phyloP scores from a whole-genome alignment of 1,140 invertebrate genomes.

The Eupristina koningsbergeri region DNA sequence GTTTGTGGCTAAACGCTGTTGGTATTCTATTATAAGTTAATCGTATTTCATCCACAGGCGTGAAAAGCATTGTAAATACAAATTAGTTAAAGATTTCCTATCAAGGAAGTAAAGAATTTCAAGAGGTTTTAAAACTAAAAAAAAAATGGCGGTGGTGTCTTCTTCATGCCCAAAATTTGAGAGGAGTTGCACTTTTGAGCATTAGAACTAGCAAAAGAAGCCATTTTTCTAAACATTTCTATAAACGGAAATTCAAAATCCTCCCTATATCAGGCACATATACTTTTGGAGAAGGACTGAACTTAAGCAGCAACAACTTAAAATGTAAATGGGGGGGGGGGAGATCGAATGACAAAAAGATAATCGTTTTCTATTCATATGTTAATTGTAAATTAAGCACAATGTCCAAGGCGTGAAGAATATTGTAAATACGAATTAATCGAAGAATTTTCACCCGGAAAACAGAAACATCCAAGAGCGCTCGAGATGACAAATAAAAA shows the following conservation, averaged over 20 bases:
- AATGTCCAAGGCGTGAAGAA: slow-evolving; percentile 62
- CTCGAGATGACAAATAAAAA: background rate
- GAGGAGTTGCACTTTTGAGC: background rate
- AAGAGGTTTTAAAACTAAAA: slow-evolving; percentile 53
- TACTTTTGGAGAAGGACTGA: slow-evolving; percentile 37
- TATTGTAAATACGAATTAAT: slow-evolving; percentile 69
- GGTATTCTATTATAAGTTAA: slow-evolving; percentile 52
- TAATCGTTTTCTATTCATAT: slow-evolving; percentile 10
- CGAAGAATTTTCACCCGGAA: slow-evolving; percentile 56
- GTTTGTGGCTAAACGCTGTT: background rate
- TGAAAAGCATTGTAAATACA: slow-evolving; percentile 70
- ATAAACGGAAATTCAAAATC: slow-evolving; percentile 64
- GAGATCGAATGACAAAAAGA: background rate
- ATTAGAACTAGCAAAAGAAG: slow-evolving; percentile 7
- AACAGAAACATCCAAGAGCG: slow-evolving; percentile 41
- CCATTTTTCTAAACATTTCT: slow-evolving; percentile 49
- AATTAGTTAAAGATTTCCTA: slow-evolving; percentile 70
- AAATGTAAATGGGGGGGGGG: background rate
- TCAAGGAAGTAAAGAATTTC: slow-evolving; percentile 55
- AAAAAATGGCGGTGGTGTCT: slow-evolving; percentile 23
- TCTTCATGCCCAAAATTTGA: background rate
- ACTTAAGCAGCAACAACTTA: background rate
- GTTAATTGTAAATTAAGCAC: slow-evolving; percentile 60
- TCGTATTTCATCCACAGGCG: slow-evolving; percentile 60
- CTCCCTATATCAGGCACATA: slow-evolving; percentile 59